Percentiles rank a stretch among this genome's conserved stretches.
Conservation (phyloP, 2,888 invertebrate genomes). For the Drosophila neotestacea region DNA sequence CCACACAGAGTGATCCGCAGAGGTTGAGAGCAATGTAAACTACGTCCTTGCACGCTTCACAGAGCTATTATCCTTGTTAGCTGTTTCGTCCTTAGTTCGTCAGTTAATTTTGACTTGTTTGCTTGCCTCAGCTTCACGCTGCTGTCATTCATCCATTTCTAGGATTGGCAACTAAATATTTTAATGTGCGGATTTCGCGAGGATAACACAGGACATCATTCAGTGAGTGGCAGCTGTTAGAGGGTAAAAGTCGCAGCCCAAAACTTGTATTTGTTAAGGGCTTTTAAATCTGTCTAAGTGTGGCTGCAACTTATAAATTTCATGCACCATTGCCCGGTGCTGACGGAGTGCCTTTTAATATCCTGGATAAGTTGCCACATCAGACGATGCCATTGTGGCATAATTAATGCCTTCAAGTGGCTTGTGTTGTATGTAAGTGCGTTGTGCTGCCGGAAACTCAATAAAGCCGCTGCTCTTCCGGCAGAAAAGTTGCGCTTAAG, state of each 20-base stretch:
- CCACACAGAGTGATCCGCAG: slow-evolving; percentile 6
- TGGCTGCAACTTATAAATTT: slow-evolving; percentile 47
- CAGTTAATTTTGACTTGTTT: slow-evolving; percentile 54
- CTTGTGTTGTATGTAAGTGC: slow-evolving; percentile 33
- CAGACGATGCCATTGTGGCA: slow-evolving; percentile 45
- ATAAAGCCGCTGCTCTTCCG: slow-evolving; percentile 63
- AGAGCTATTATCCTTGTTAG: slow-evolving; percentile 51
- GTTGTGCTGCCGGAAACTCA: slow-evolving; percentile 61
- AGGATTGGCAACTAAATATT: slow-evolving; percentile 65
- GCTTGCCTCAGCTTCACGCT: slow-evolving; percentile 17
- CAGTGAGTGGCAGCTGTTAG: slow-evolving; percentile 7
- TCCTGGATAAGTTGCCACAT: slow-evolving; percentile 42
- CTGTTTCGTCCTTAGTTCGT: slow-evolving; percentile 40
- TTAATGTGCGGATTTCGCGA: slow-evolving; percentile 66
- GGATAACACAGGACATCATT: slow-evolving; percentile 58
- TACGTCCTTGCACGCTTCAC: slow-evolving; percentile 33
- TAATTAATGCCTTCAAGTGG: slow-evolving; percentile 70
- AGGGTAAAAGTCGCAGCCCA: not conserved
- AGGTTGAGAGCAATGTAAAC: slow-evolving; percentile 10
- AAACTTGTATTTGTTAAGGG: slow-evolving; percentile 12
- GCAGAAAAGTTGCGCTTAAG: slow-evolving; percentile 59
- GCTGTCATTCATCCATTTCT: slow-evolving; percentile 12
- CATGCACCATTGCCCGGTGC: slow-evolving; percentile 16
- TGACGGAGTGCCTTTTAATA: slow-evolving; percentile 44
- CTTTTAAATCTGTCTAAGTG: slow-evolving; percentile 20